These are phyloP conservation scores for Platygyra sinensis DNA, from an alignment of 64 coral and sea anemone genomes.

Conservation along the genomic window DNA sequence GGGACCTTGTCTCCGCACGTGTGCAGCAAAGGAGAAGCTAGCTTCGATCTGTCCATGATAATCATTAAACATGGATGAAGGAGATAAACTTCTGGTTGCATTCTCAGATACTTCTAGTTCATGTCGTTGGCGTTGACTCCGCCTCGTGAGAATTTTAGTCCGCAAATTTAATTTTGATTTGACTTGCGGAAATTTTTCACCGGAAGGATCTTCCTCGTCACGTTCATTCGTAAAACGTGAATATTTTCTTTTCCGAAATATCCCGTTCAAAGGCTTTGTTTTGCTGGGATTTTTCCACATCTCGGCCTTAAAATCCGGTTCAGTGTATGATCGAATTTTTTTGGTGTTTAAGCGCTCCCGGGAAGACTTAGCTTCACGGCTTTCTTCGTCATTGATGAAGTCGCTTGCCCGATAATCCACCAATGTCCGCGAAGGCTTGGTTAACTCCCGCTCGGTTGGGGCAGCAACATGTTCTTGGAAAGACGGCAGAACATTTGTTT, in stretches of 20 bases:
- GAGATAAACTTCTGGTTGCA: background rate
- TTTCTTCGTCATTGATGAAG: background rate
- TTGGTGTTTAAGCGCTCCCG: background rate
- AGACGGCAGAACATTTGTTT: conserved; percentile 5
- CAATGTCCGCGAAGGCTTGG: background rate
- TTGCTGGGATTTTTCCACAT: conserved; percentile 15
- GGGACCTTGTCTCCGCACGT: conserved; percentile 36
- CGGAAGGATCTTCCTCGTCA: background rate
- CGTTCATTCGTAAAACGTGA: background rate
- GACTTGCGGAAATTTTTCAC: background rate
- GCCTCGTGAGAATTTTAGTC: background rate
- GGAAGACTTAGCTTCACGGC: background rate
- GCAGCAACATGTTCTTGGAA: background rate
- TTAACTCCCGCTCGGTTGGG: background rate
- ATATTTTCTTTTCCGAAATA: conserved; percentile 20
- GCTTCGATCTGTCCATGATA: conserved; percentile 17
- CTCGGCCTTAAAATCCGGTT: conserved; percentile 1
- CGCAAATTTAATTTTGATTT: background rate
- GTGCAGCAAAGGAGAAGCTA: conserved; percentile 21
- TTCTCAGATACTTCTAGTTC: background rate
- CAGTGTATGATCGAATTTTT: background rate
- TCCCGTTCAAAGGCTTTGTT: background rate
- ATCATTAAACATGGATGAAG: conserved; percentile 2
- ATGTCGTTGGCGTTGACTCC: conserved; percentile 20
- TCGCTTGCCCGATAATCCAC: background rate